These are phyloP conservation scores for Phataginus tricuspis DNA, from an alignment of 2,797 vertebrate genomes.

Conservation along the genomic window DNA sequence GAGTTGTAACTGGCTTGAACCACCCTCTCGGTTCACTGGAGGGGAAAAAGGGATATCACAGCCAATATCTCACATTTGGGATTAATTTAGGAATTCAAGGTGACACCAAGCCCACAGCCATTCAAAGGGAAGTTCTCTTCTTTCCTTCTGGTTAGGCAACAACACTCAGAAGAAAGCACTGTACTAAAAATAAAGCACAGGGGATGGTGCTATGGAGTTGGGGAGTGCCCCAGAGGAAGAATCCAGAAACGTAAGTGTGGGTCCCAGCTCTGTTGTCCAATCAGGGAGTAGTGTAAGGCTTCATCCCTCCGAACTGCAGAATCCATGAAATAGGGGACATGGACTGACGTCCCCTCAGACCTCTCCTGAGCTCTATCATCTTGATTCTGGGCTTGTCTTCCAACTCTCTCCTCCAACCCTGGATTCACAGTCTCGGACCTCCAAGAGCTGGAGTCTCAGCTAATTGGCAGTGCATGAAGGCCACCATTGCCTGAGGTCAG, in stretches of 20 bases:
- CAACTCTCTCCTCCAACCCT: not conserved
- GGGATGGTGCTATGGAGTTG: not conserved
- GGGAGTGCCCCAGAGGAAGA: not conserved
- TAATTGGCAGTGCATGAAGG: rapidly evolving
- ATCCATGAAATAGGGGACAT: not conserved
- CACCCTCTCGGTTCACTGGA: not conserved
- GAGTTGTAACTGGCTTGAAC: not conserved
- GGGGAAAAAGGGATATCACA: not conserved
- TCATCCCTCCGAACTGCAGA: not conserved
- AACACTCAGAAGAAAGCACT: not conserved
- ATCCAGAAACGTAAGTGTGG: not conserved
- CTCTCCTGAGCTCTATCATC: not conserved
- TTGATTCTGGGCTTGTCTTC: not conserved
- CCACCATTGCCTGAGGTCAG: too few species aligned
- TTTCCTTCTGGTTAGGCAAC: not conserved
- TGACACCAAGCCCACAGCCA: not conserved
- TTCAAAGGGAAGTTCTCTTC: not conserved
- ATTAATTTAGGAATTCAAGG: constrained; percentile 38
- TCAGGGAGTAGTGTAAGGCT: rapidly evolving
- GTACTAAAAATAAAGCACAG: not conserved
- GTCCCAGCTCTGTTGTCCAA: not conserved
- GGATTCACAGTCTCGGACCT: not conserved
- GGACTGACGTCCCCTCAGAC: not conserved
- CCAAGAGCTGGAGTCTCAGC: too few species aligned
- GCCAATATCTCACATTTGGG: constrained; percentile 7